Evolutionary conservation across 2,888 invertebrate genomes (phyloP).

Genomic region (Ommatoiulus sabulosus): DNA sequence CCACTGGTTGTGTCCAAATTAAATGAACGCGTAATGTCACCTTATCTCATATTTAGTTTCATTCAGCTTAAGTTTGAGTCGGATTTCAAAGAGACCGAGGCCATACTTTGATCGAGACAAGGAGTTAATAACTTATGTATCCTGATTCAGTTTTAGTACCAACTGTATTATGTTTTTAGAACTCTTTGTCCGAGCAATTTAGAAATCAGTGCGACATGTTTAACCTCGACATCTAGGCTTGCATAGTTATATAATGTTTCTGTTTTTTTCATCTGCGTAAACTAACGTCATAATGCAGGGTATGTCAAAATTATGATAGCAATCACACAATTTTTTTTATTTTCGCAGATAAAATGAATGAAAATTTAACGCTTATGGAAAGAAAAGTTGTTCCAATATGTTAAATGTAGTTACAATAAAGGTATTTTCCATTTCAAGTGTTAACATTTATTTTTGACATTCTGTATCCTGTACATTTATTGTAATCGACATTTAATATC

Average conservation of each 20-base stretch:
- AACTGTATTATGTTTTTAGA: not conserved
- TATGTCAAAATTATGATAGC: not conserved
- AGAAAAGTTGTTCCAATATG: too few relatives aligned
- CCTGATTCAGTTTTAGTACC: not conserved
- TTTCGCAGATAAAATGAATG: too few relatives aligned
- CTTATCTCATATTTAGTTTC: not conserved
- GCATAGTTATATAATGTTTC: too few relatives aligned
- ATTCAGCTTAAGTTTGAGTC: not conserved
- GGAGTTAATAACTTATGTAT: not conserved
- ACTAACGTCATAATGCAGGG: too few relatives aligned
- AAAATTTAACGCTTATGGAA: too few relatives aligned
- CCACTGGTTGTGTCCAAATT: constrained; percentile 15
- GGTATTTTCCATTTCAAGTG: not conserved
- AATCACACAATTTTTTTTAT: too few relatives aligned
- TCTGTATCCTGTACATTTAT: too few relatives aligned
- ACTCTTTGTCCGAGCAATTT: not conserved
- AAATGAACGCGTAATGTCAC: not conserved
- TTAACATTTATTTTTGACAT: too few relatives aligned
- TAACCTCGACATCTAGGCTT: not conserved
- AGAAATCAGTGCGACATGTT: not conserved
- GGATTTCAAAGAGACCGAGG: not conserved
- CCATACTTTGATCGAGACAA: not conserved
- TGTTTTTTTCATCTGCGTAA: too few relatives aligned
- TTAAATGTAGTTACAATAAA: too few relatives aligned
- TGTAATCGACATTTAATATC: too few relatives aligned